These are phyloP conservation scores for Leptopilina boulardi DNA, from an alignment of 1,140 invertebrate genomes.

Conservation along the genomic window DNA sequence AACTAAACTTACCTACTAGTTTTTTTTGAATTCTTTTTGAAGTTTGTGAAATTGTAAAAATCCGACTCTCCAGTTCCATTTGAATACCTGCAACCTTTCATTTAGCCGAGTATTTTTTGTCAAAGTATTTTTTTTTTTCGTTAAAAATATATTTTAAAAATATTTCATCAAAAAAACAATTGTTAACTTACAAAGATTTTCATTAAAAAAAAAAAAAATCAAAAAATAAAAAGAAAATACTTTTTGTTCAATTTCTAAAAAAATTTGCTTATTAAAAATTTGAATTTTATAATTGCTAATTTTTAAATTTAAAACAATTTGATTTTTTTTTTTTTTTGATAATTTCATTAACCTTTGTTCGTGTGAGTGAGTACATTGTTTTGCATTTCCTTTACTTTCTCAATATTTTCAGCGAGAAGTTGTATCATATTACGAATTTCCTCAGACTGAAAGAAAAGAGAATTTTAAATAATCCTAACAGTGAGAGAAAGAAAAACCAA, in stretches of 20 bases:
- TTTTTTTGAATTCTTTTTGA: conserved; percentile 64
- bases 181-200: too few relatives aligned
- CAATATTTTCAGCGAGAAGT: conserved; percentile 74
- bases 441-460: conserved; percentile 70
- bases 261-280: too few relatives aligned
- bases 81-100: conserved; percentile 73
- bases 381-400: conserved; percentile 76
- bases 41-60: conserved; percentile 67
- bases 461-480: not conserved
- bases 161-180: too few relatives aligned
- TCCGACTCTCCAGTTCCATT: conserved; percentile 76
- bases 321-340: not conserved
- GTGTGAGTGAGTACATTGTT: conserved; percentile 78
- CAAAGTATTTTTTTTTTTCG: conserved; percentile 12
- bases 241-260: too few relatives aligned
- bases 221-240: too few relatives aligned
- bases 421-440: conserved; percentile 76
- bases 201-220: too few relatives aligned
- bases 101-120: conserved; percentile 40
- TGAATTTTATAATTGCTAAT: too few relatives aligned
- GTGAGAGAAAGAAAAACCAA: not conserved
- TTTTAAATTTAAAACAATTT: not conserved
- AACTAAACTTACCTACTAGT: conserved; percentile 65
- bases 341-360: conserved; percentile 75
- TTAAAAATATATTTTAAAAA: too few relatives aligned